Evolutionary conservation across 2,888 invertebrate species (phyloP), one percentile per base, ranked within the genome.

Genomic region (Orthosia incerta): DNA sequence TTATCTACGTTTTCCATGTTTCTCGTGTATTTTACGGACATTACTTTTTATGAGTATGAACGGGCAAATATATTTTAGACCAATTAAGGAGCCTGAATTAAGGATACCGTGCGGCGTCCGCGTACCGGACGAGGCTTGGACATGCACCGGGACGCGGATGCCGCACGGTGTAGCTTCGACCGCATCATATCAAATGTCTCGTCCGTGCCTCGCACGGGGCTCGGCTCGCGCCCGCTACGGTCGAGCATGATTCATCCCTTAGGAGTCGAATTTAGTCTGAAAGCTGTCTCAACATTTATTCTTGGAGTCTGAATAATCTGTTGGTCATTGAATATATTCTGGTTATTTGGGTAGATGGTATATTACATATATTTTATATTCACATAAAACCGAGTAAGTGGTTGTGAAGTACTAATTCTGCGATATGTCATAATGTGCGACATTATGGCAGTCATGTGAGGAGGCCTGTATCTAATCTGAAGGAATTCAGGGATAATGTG

Each of bases 11-110:
- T 53, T 60, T 48, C 46, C n/a, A 60, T 48, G 53, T 71, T 70
- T 59, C n/a, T n/a, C 18, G n/a, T 26, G 31, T 31, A 31, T 62
- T 71, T 51, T 31, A 57, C 31, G 50, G 31, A 16, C 50, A 31
- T 77, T 69, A 77, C 51, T 78, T 53, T 68, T 59, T 31, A 74
- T 51, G 78, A 39, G 13, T 46, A 77, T 46, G 56, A 57, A 51
- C 45, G 16, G 12, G 20, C 26, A 67, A 15, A 13, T 15, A 26
- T 20, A 20, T 63, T 59, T 57, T 20, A 13, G 18, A 53, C 7
- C 15, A 53, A 72, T n/a, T 13, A 39, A 39, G 39, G 31, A 31
- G 31, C 31, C 31, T 7, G 31, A 7, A 31, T 31, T 31, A 31
- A 7, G 31, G 39, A 39, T 39, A 39, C 39, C 39, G 39, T 39